Evolutionary conservation across 2,888 invertebrate genomes (phyloP).

Genomic region (Panzeria rudis): DNA sequence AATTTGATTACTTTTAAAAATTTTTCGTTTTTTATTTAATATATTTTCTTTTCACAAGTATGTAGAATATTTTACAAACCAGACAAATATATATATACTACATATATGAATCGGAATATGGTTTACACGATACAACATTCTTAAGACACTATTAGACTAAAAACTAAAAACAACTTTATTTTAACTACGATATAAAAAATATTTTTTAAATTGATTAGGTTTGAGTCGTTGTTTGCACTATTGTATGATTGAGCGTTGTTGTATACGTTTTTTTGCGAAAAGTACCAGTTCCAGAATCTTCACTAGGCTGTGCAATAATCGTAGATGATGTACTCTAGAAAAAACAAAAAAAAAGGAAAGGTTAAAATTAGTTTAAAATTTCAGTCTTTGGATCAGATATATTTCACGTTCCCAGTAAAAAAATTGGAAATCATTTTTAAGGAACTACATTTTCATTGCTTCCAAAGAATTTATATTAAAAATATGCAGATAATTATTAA

Average conservation of each 20-base stretch:
- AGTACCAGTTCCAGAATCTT: conserved; percentile 77
- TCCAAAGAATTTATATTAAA: no score
- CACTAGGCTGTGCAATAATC: conserved; percentile 78
- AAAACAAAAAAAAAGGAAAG: neutral
- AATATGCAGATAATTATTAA: no score
- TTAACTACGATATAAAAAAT: neutral
- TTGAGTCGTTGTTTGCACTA: conserved; percentile 16
- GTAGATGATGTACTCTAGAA: conserved; percentile 80
- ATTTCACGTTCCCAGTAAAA: no score
- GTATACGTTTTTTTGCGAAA: conserved; percentile 74
- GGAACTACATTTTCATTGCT: no score
- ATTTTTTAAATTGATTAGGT: neutral
- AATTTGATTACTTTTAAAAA: no score
- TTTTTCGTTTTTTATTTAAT: no score
- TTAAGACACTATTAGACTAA: neutral
- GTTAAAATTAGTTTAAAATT: neutral
- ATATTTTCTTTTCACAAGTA: no score
- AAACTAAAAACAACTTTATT: neutral
- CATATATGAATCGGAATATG: no score
- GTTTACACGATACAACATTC: neutral
- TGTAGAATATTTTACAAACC: no score
- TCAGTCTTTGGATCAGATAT: no score
- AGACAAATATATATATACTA: no score
- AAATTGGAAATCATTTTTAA: no score
- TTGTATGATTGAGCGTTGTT: conserved; percentile 41